A percentile compares a stretch with the other conserved stretches of the same genome.
phyloP scores from a whole-genome alignment of 2,797 vertebrate species.

The Neosilurus hyrtlii region DNA sequence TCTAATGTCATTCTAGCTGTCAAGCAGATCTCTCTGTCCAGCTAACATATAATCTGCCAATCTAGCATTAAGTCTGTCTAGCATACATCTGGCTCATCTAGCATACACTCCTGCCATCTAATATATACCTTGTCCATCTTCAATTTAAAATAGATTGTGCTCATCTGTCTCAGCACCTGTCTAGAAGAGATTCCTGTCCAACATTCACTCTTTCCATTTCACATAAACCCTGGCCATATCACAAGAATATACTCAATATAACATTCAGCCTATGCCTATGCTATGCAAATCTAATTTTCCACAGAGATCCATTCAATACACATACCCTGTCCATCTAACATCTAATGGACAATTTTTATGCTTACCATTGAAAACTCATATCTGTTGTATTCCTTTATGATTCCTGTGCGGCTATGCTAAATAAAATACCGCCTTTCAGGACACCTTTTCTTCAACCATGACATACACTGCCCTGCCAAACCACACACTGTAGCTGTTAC shows the following conservation, averaged over 20 bases:
- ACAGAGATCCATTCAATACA: background rate
- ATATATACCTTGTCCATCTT: slow-evolving; percentile 5
- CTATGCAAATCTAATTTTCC: background rate
- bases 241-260: background rate
- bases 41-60: background rate
- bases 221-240: background rate
- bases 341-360: background rate
- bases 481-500: too few species aligned
- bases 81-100: slow-evolving; percentile 3
- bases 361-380: too few species aligned
- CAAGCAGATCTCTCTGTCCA: background rate
- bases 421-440: background rate
- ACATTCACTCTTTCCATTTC: background rate
- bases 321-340: background rate
- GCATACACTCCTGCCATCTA: background rate
- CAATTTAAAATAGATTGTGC: background rate
- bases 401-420: background rate
- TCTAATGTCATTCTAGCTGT: slow-evolving; percentile 5
- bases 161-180: background rate
- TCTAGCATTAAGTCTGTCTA: slow-evolving; percentile 12
- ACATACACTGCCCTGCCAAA: background rate
- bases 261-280: background rate
- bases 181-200: background rate
- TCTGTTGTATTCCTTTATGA: background rate
- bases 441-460: background rate